phyloP scores from a whole-genome alignment of 2,797 vertebrate genomes.

The Coregonus sp. region DNA sequence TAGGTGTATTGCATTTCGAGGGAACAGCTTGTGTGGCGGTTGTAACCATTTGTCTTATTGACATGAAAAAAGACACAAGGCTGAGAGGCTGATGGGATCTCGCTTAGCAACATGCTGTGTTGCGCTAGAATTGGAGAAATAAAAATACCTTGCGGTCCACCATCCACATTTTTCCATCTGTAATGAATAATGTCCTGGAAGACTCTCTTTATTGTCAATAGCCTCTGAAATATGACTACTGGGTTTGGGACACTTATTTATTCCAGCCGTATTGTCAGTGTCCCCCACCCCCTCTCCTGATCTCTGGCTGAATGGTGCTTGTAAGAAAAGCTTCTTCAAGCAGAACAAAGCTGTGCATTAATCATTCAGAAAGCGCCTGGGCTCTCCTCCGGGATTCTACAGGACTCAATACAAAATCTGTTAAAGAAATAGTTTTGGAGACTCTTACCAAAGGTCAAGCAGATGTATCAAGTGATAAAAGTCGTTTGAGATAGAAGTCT shows the following conservation, averaged over 20 bases:
- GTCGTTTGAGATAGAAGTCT: conserved; percentile 74
- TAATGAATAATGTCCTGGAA: conserved; percentile 61
- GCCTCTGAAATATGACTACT: conserved; percentile 54
- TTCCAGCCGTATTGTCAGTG: conserved; percentile 65
- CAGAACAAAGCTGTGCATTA: conserved; percentile 68
- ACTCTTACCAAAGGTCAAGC: conserved; percentile 72
- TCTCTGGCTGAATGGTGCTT: conserved; percentile 60
- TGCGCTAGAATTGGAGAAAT: conserved; percentile 33
- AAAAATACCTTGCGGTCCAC: conserved; percentile 43
- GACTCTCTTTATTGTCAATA: conserved; percentile 56
- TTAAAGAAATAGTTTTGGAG: conserved; percentile 72
- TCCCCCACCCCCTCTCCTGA: conserved; percentile 39
- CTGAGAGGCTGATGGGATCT: conserved; percentile 13
- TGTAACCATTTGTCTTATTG: conserved; percentile 35
- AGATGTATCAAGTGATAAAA: conserved; percentile 69
- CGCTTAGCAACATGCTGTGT: conserved; percentile 13
- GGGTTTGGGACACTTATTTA: conserved; percentile 62
- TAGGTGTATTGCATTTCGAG: conserved; percentile 6
- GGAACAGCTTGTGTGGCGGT: conserved; percentile 10
- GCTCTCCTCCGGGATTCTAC: conserved; percentile 50
- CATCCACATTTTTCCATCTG: conserved; percentile 35
- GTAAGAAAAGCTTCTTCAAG: conserved; percentile 68
- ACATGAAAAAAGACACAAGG: conserved; percentile 20
- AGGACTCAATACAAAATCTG: conserved; percentile 63
- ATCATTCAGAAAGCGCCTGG: conserved; percentile 63